Evolutionary conservation across 2,797 vertebrate species (phyloP), one percentile per base, ranked within the genome.

Genomic region (Eulemur coronatus): DNA sequence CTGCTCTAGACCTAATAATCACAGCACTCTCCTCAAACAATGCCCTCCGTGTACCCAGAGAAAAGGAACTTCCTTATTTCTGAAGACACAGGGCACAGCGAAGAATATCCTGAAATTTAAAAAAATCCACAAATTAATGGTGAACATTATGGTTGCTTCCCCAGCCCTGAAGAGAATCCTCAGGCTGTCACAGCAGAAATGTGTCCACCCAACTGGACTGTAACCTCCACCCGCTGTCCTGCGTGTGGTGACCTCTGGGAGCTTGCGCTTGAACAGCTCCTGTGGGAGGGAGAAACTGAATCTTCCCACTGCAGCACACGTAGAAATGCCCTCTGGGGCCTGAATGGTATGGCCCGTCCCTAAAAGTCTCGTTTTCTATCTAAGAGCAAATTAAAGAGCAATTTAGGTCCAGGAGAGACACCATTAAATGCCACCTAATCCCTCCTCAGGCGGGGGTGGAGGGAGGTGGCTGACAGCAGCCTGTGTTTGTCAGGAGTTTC

Each of bases 401-500:
- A 3, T 67, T 65, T 41, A 28, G 46, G 43, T 30, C 67, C 8
- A 9, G 0, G 38, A 46, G 33, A 18, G 33, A 50, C 13, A 18
- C 18, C 43, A 2, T 50, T 65, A 35, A 41, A 43, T 2, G 1
- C 28, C 46, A 0, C 35, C 41, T 28, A 2, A 57, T 24, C 43
- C 30, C 33, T 76, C 61, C 65, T 50, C 0, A 0, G 35, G 41
- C 48, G 41, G 48, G 67, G 5, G 38, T 5, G 0, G 8, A 8
- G 38, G 24, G 43, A 41, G 43, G 79, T n/a, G 14, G 17, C 28
- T 48, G 41, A 73, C 17, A 90, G 92, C 33, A 35, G 43, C 70
- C 55, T 52, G 43, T 97, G 97, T 98, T 97, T 96, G 41, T 88
- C 67, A 46, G 78, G 94, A 87, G 67, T 84, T 50, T 57, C 24